Evolutionary conservation across 1,140 invertebrate genomes (phyloP), one percentile per base, ranked within the genome.

Genomic region (Trichoplusia ni): DNA sequence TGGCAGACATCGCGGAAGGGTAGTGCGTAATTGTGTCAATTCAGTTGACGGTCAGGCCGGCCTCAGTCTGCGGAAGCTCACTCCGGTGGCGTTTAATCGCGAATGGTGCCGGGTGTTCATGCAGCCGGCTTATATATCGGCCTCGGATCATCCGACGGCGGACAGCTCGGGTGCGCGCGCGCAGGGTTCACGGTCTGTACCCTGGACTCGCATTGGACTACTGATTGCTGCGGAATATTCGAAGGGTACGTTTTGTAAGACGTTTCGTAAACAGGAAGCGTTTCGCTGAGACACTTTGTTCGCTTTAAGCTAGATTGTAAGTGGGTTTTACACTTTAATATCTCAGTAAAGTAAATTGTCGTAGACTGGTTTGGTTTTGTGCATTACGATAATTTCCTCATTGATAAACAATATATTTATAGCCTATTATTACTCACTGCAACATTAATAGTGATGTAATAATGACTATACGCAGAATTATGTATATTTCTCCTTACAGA

Each of bases 101-200:
- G 79, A 90, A 87, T 88, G 85, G 75, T 88, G 84, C 77, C 85
- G 82, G 84, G 76, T 82, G 81, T 66, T 80, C 78, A 70, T 69
- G 61, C 64, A 75, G 71, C 67, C 69, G 70, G 75, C 71, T 88
- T 90, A 87, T 87, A 90, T 90, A 90, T 77, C 81, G 87, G 83
- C 87, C 87, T 90, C 87, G 87, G 76, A 73, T 83, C 80, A 86
- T 86, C 84, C 77, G 82, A 77, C 75, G 72, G 73, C 75, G 73
- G 69, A 79, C 76, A 84, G 82, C 76, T 80, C 64, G 73, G 73
- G 38, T 62, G 75, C 81, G 77, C 73, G 72, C 64, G 80, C 79
- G 74, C 72, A 71, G 81, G 78, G 87, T 88, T 90, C 87, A 90
- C 78, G 87, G 87, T 82, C 83, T 65, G 27, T 73, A 79, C 81